These are phyloP conservation scores for Tortrix viridana DNA, from an alignment of 2,888 invertebrate genomes.

Conservation along the genomic window DNA sequence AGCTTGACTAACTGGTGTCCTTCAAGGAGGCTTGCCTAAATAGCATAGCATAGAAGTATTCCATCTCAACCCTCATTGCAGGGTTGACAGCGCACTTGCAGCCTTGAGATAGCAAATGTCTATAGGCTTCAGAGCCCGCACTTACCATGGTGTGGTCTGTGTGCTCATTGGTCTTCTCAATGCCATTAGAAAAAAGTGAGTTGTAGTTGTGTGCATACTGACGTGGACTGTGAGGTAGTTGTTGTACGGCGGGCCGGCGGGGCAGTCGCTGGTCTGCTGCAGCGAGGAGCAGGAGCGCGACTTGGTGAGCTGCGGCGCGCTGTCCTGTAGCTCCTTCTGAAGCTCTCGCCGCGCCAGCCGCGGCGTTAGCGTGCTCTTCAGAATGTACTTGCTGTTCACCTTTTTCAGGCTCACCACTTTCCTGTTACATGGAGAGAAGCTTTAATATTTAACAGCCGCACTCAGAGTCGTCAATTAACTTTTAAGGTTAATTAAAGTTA, in stretches of 20 bases:
- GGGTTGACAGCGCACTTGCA: too few species aligned
- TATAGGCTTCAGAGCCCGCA: too few species aligned
- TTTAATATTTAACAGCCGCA: slow-evolving; percentile 1
- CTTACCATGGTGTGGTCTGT: too few species aligned
- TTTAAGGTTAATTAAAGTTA: too few species aligned
- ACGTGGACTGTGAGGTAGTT: slow-evolving; percentile 91
- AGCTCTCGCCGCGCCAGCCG: slow-evolving; percentile 89
- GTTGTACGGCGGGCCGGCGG: slow-evolving; percentile 85
- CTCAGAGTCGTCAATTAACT: too few species aligned
- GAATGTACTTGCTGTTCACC: slow-evolving; percentile 92
- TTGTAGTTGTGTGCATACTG: slow-evolving; percentile 54
- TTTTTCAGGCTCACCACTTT: slow-evolving; percentile 89
- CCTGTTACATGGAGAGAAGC: slow-evolving; percentile 60
- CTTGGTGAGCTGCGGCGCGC: slow-evolving; percentile 85
- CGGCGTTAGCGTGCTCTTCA: slow-evolving; percentile 93
- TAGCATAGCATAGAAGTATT: too few species aligned
- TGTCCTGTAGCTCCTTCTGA: slow-evolving; percentile 85
- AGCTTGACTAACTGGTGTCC: too few species aligned
- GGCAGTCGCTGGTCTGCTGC: slow-evolving; percentile 81
- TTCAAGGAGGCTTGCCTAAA: too few species aligned
- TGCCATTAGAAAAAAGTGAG: too few species aligned
- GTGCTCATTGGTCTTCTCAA: too few species aligned
- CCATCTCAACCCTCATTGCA: too few species aligned
- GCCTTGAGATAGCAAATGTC: too few species aligned
- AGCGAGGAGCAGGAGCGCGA: slow-evolving; percentile 90